Conservation (phyloP, 2,797 vertebrate genomes). For the Rhynchotus rufescens region DNA sequence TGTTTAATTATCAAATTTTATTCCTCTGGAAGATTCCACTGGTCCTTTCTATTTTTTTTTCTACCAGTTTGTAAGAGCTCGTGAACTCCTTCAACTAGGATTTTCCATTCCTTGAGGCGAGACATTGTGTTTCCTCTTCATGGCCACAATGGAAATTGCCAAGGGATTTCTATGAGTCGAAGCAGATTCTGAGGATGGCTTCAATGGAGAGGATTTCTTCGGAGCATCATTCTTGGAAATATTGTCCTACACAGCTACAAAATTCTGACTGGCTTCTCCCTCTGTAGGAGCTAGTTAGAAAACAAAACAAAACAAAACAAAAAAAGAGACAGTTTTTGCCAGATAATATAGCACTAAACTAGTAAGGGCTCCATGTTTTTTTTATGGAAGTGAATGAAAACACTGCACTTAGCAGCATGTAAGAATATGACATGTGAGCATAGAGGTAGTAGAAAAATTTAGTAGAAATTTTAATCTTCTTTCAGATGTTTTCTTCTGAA, state of each 20-base stretch:
- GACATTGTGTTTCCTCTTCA: conserved; percentile 32
- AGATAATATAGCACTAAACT: background rate
- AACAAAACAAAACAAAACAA: background rate
- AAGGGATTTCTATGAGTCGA: background rate
- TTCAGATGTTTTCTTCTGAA: background rate
- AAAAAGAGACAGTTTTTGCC: background rate
- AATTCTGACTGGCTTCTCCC: background rate
- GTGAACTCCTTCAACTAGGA: conserved; percentile 1
- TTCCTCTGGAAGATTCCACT: background rate
- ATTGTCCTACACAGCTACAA: background rate
- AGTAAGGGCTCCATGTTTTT: background rate
- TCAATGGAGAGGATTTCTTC: background rate
- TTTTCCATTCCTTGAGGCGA: conserved; percentile 59
- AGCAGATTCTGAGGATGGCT: conserved; percentile 25
- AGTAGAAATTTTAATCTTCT: background rate
- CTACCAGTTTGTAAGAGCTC: background rate
- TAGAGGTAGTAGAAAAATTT: background rate
- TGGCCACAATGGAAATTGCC: conserved; percentile 22
- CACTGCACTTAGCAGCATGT: background rate
- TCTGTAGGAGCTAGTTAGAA: background rate
- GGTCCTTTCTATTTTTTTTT: background rate
- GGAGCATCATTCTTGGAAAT: background rate
- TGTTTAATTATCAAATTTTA: conserved; percentile 23
- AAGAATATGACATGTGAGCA: background rate
- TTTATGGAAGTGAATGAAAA: background rate